Percentiles rank a stretch among this genome's conserved stretches.
Evolutionary conservation across 2,888 invertebrate species (phyloP).

Genomic region (Spodoptera picta): DNA sequence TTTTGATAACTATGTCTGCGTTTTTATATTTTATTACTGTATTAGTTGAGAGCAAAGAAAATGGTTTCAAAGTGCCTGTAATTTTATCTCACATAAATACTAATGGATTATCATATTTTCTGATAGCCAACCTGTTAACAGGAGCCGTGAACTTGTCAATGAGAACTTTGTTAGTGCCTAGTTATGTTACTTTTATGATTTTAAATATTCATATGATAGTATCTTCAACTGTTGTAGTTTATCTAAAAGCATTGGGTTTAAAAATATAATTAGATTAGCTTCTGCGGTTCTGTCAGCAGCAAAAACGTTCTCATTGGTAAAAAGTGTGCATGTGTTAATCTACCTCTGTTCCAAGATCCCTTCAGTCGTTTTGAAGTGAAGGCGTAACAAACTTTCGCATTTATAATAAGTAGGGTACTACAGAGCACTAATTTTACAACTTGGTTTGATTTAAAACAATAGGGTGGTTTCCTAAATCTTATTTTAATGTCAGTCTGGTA

Average conservation of each 20-base stretch:
- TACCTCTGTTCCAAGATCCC: no score
- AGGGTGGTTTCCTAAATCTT: no score
- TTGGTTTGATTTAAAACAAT: no score
- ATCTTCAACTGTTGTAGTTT: constrained; percentile 65
- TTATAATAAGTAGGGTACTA: no score
- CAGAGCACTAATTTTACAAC: no score
- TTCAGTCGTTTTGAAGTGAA: no score
- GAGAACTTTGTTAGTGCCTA: constrained; percentile 88
- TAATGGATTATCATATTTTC: constrained; percentile 95
- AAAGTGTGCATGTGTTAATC: no score
- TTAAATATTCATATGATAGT: constrained; percentile 89
- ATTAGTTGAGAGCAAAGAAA: constrained; percentile 76
- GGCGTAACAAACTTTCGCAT: no score
- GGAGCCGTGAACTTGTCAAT: constrained; percentile 93
- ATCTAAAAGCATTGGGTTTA: constrained; percentile 79
- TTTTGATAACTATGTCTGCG: constrained; percentile 84
- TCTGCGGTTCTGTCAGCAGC: no score
- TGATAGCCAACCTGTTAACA: constrained; percentile 94
- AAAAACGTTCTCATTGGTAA: no score
- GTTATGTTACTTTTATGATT: constrained; percentile 82
- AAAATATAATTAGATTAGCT: constrained; percentile 72
- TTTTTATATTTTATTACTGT: constrained; percentile 72
- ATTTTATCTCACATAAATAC: constrained; percentile 92
- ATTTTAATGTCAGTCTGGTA: no score
- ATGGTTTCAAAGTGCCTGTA: constrained; percentile 77